A percentile compares a stretch with the other conserved stretches of the same genome.
Evolutionary conservation across 2,113 vertebrate genomes (phyloP).

Genomic region (Lampris incognitus): DNA sequence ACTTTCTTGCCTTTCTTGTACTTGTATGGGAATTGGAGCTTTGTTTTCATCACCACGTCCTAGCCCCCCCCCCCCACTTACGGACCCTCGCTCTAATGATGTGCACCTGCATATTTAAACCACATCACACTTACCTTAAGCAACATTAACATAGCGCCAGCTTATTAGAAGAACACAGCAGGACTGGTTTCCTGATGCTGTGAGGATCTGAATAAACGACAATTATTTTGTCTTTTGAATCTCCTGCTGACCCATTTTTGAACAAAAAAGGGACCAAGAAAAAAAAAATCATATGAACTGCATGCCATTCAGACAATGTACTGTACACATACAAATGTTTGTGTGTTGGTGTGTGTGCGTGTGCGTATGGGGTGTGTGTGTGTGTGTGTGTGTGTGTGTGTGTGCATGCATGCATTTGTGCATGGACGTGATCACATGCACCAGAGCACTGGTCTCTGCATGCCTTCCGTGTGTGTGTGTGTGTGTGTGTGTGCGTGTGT

Average conservation of each 20-base stretch:
- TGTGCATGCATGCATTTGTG: slow-evolving; percentile 35
- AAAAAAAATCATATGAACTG: slow-evolving; percentile 42
- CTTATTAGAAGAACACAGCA: slow-evolving; percentile 37
- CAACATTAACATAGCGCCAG: slow-evolving; percentile 41
- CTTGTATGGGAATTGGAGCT: slow-evolving; percentile 51
- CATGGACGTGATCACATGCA: slow-evolving; percentile 54
- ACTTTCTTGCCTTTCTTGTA: slow-evolving; percentile 62
- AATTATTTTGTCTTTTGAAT: slow-evolving; percentile 34
- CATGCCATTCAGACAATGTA: slow-evolving; percentile 40
- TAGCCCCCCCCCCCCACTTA: slow-evolving; percentile 38
- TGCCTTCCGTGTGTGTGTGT: slow-evolving; percentile 31
- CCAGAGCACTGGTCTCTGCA: slow-evolving; percentile 38
- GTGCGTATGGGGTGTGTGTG: slow-evolving; percentile 30
- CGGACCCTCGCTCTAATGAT: slow-evolving; percentile 45
- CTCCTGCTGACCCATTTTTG: slow-evolving; percentile 37
- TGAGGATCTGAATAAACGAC: slow-evolving; percentile 39
- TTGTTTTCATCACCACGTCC: slow-evolving; percentile 36
- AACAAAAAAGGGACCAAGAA: slow-evolving; percentile 56
- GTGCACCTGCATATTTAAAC: slow-evolving; percentile 49
- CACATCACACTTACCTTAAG: slow-evolving; percentile 36
- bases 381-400: background rate
- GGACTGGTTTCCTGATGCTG: slow-evolving; percentile 58
- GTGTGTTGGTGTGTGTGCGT: slow-evolving; percentile 22
- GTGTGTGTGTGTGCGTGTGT: slow-evolving; percentile 15
- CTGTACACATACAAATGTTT: slow-evolving; percentile 36